Conservation (phyloP, 1,140 invertebrate species). For the Drosophila navojoa region DNA sequence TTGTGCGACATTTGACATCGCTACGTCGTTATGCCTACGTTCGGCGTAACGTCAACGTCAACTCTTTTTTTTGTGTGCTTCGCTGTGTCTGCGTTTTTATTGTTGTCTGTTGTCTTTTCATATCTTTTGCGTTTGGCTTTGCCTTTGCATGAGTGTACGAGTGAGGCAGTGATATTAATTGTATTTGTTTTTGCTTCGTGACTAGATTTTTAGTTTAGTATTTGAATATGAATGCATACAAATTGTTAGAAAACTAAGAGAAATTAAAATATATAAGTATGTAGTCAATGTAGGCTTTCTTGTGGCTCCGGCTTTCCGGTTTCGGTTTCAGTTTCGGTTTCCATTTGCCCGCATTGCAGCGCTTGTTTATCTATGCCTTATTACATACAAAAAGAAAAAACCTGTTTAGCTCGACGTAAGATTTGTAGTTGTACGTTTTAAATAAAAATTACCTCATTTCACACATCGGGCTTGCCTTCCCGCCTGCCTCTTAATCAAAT, state of each 20-base stretch:
- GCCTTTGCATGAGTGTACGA: constrained; percentile 19
- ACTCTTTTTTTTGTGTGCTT: constrained; percentile 42
- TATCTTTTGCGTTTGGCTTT: constrained; percentile 51
- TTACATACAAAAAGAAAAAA: constrained; percentile 52
- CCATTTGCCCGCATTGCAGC: constrained; percentile 4
- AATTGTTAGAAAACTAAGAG: constrained; percentile 24
- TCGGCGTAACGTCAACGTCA: constrained; percentile 42
- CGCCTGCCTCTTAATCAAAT: constrained; percentile 2
- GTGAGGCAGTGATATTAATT: constrained; percentile 27
- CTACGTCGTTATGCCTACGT: constrained; percentile 29
- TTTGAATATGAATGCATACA: constrained; percentile 41
- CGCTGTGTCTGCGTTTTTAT: constrained; percentile 53
- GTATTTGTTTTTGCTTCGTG: constrained; percentile 41
- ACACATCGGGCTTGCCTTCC: constrained; percentile 54
- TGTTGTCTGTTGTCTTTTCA: constrained; percentile 52
- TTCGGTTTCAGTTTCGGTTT: constrained; percentile 34
- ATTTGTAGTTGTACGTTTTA: constrained; percentile 48
- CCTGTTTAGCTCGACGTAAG: constrained; percentile 55
- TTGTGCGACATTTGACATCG: constrained; percentile 38
- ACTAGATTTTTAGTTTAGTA: constrained; percentile 60
- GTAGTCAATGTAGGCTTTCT: not conserved
- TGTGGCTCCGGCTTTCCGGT: constrained; percentile 18
- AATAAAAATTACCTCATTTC: constrained; percentile 79
- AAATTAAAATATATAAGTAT: not conserved
- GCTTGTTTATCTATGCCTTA: constrained; percentile 30